Evolutionary conservation across 2,888 invertebrate species (phyloP).

Genomic region (Nephrotoma appendiculata): DNA sequence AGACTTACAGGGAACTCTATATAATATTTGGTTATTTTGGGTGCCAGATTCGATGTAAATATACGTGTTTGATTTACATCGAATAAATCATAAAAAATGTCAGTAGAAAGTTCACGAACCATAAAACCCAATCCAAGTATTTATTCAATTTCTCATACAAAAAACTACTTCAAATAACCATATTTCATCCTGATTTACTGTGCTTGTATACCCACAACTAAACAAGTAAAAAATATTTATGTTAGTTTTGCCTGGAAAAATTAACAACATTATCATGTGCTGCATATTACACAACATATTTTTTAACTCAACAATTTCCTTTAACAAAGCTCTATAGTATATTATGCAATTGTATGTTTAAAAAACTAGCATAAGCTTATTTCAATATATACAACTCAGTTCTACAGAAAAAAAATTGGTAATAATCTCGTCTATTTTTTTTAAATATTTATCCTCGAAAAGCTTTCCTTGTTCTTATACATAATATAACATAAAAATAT

Average conservation of each 20-base stretch:
- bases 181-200: no score
- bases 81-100: no score
- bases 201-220: no score
- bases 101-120: no score
- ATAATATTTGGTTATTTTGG: no score
- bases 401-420: not conserved
- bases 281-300: not conserved
- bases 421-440: not conserved
- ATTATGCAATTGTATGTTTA: not conserved
- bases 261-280: not conserved
- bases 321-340: not conserved
- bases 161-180: no score
- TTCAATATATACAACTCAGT: not conserved
- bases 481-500: not conserved
- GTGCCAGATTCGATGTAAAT: no score
- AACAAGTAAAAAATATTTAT: not conserved
- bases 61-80: no score
- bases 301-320: not conserved
- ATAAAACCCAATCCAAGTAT: no score
- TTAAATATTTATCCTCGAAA: not conserved
- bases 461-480: not conserved
- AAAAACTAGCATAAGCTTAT: not conserved
- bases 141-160: no score
- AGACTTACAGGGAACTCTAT: no score
- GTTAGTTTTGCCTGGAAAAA: not conserved